phyloP scores from a whole-genome alignment of 2,797 vertebrate species.

The Catostomus latipinnis region DNA sequence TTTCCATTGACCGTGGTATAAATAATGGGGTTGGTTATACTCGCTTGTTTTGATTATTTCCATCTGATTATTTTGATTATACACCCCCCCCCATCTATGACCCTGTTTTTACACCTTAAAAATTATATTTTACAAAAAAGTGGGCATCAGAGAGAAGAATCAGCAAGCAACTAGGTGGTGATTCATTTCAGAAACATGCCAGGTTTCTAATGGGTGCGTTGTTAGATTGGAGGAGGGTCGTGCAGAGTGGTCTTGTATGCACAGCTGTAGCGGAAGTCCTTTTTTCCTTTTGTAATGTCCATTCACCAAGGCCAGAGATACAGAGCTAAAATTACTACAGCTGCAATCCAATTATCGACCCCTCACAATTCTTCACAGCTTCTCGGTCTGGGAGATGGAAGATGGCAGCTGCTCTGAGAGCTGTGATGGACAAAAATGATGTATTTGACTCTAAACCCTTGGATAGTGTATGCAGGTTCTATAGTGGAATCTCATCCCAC shows the following conservation, averaged over 20 bases:
- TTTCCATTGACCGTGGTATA: no score
- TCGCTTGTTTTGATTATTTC: no score
- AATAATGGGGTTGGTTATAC: no score
- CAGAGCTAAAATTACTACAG: slow-evolving; percentile 71
- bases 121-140: slow-evolving; percentile 42
- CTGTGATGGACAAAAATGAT: slow-evolving; percentile 8
- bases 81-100: no score
- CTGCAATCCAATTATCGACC: slow-evolving; percentile 70
- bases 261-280: slow-evolving; percentile 76
- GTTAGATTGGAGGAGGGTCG: slow-evolving; percentile 72
- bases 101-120: slow-evolving; percentile 12
- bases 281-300: slow-evolving; percentile 70
- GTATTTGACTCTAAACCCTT: slow-evolving; percentile 27
- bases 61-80: no score
- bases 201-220: slow-evolving; percentile 57
- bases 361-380: slow-evolving; percentile 57
- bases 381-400: slow-evolving; percentile 54
- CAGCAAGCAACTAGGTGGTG: slow-evolving; percentile 61
- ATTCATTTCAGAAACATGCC: slow-evolving; percentile 62
- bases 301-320: slow-evolving; percentile 69
- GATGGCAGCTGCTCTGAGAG: slow-evolving; percentile 53
- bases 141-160: slow-evolving; percentile 33
- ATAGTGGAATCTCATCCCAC: slow-evolving; percentile 10
- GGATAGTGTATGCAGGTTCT: not conserved
- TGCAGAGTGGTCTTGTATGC: slow-evolving; percentile 74